These are phyloP conservation scores for Ibidorhyncha struthersii DNA, from an alignment of 2,113 vertebrate genomes.

Conservation along the genomic window DNA sequence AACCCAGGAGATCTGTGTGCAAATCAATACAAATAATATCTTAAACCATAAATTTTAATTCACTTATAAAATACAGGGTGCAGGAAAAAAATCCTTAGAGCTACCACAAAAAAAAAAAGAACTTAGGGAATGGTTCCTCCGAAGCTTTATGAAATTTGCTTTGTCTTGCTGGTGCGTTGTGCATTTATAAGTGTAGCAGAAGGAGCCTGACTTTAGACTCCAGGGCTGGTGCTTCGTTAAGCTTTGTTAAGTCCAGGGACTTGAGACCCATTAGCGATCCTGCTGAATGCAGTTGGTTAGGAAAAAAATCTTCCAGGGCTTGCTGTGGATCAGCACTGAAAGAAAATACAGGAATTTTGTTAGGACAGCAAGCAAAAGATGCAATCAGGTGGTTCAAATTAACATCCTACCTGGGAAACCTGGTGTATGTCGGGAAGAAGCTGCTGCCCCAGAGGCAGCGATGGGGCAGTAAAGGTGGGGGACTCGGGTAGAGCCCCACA, in stretches of 20 bases:
- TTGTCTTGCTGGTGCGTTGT: neutral
- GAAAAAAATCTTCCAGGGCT: neutral
- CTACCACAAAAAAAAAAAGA: neutral
- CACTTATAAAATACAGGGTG: neutral
- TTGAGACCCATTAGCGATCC: accelerated
- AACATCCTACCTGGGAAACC: neutral
- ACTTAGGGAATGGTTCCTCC: neutral
- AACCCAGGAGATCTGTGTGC: neutral
- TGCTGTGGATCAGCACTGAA: neutral
- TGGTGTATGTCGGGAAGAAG: accelerated
- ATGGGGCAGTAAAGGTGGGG: accelerated
- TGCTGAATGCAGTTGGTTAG: neutral
- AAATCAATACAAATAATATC: slow-evolving; percentile 25
- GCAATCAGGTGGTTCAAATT: neutral
- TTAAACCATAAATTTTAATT: slow-evolving; percentile 14
- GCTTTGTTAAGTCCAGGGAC: neutral
- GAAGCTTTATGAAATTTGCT: neutral
- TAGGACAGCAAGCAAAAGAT: neutral
- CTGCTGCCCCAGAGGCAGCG: neutral
- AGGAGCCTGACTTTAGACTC: neutral
- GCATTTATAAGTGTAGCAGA: neutral
- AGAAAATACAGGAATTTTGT: neutral
- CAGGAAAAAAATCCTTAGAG: no score
- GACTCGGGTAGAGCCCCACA: accelerated
- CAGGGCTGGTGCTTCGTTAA: accelerated